Evolutionary conservation across 2,113 vertebrate genomes (phyloP).

Genomic region (Chrysochloris asiatica): DNA sequence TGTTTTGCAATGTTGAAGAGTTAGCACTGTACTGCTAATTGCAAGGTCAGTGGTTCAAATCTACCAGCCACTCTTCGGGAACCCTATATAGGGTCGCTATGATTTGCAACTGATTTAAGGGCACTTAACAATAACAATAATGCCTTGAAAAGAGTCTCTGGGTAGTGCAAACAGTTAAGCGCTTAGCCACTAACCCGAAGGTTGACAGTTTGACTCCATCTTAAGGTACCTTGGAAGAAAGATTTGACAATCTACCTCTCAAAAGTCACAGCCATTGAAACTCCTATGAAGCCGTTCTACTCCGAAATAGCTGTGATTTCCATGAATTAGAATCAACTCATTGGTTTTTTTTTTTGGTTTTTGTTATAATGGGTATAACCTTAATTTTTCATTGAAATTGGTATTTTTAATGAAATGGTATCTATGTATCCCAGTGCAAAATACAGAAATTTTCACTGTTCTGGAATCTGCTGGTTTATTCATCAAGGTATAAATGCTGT

Average conservation of each 20-base stretch:
- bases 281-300: too few species aligned
- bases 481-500: not conserved
- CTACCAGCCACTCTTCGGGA: too few species aligned
- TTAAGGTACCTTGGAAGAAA: not conserved
- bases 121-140: too few species aligned
- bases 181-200: not conserved
- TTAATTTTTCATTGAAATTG: slow-evolving; percentile 17
- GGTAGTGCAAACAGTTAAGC: not conserved
- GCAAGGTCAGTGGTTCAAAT: too few species aligned
- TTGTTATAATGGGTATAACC: not conserved
- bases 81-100: too few species aligned
- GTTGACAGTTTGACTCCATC: not conserved
- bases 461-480: not conserved
- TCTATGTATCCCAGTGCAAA: too few species aligned
- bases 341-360: not conserved
- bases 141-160: not conserved
- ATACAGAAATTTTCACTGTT: not conserved
- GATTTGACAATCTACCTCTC: not conserved
- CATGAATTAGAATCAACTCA: not conserved
- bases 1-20: too few species aligned
- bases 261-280: not conserved
- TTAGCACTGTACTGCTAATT: too few species aligned
- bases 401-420: too few species aligned
- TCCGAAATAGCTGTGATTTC: not conserved
- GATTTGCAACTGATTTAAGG: too few species aligned